Evolutionary conservation across 1,140 invertebrate species (phyloP), one percentile per base, ranked within the genome.

Genomic region (Euwallacea similis): DNA sequence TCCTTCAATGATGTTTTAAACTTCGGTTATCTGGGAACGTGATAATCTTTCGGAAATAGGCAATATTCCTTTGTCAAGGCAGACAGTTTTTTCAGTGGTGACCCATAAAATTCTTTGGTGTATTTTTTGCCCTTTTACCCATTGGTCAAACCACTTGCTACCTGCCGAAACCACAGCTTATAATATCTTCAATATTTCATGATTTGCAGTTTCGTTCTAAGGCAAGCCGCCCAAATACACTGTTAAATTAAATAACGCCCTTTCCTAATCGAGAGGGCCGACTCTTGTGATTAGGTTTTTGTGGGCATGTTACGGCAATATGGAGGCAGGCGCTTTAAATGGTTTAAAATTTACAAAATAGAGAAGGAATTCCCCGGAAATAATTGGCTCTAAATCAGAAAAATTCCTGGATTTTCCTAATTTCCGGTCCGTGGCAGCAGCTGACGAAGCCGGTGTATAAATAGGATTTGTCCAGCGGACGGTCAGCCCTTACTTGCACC

Each of bases 391-490:
- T 33, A 33, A 33, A 33, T 33, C 21, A 33, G 21, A 33, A 33
- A 33, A 33, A 33, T 33, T 33, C 21, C 21, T 33, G 33, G 59
- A n/a, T 41, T 61, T 61, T 61, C 42, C 59, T 61, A 61, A 61
- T 61, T 61, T 61, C 15, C 41, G 11, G 15, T 11, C 33, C 10
- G 54, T 33, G 46, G 13, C n/a, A 33, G 43, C 59, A 61, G 59
- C 59, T 66, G 55, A 66, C 62, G 67, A 55, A 65, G 67, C 64
- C 63, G 54, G 68, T 73, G 59, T 71, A 71, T 76, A 75, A 77
- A 77, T 76, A 74, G 74, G 77, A 76, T 77, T 77, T 77, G 77
- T 74, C 73, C 73, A 74, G 63, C 65, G 71, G 69, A 74, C 70
- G 72, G 21, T 55, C 73, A 42, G 71, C 74, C 76, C 76, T 77